Evolutionary conservation across 2,113 vertebrate species (phyloP).

Genomic region (Piprites chloris): DNA sequence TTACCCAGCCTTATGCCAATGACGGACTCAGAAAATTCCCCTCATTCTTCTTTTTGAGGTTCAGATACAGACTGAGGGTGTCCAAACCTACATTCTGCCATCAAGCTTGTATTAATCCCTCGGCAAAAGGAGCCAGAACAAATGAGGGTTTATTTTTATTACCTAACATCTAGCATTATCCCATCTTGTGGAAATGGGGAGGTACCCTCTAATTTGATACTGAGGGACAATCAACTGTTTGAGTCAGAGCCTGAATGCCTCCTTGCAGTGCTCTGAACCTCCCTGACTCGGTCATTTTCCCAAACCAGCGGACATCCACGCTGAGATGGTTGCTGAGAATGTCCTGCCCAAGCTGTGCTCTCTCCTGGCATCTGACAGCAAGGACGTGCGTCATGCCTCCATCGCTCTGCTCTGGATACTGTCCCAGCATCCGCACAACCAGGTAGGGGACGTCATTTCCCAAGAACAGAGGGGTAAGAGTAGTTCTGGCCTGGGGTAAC

Average conservation of each 20-base stretch:
- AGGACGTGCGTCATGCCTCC: conserved; percentile 56
- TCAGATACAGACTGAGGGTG: not conserved
- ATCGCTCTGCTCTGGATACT: conserved; percentile 72
- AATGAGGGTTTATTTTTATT: not conserved
- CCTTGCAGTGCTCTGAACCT: not conserved
- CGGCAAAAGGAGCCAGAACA: not conserved
- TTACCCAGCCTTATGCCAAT: not conserved
- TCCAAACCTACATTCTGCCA: not conserved
- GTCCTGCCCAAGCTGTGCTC: conserved; percentile 64
- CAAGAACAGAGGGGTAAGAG: not conserved
- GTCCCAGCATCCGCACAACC: conserved; percentile 67
- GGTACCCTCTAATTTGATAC: not conserved
- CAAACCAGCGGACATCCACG: conserved; percentile 66
- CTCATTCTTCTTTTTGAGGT: not conserved
- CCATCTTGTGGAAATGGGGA: not conserved
- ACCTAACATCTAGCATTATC: not conserved
- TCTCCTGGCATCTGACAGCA: conserved; percentile 59
- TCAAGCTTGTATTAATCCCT: not conserved
- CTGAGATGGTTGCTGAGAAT: conserved; percentile 69
- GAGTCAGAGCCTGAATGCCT: not conserved
- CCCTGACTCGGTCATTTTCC: not conserved
- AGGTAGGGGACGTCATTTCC: conserved; percentile 55
- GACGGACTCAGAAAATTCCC: not conserved
- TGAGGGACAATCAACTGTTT: not conserved
- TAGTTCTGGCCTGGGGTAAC: not conserved